These are phyloP conservation scores for Xyliphius kryptos DNA, from an alignment of 2,113 vertebrate genomes.

Conservation along the genomic window DNA sequence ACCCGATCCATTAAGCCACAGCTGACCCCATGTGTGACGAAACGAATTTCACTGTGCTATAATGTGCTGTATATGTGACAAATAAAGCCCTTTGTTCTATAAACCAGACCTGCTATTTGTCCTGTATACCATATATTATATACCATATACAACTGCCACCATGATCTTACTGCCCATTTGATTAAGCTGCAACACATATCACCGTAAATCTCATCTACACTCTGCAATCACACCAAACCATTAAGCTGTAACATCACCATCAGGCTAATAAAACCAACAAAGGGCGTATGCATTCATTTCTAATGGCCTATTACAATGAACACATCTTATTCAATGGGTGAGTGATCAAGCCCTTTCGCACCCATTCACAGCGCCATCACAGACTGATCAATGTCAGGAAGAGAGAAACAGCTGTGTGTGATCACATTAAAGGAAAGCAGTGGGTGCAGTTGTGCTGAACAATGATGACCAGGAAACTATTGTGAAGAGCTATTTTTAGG, in stretches of 20 bases:
- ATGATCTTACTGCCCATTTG: too few species aligned
- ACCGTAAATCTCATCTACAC: background rate
- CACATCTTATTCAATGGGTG: background rate
- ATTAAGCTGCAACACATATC: too few species aligned
- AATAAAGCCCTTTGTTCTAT: too few species aligned
- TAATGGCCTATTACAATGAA: background rate
- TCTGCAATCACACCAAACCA: background rate
- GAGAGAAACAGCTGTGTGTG: background rate
- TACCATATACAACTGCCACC: too few species aligned
- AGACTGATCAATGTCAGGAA: background rate
- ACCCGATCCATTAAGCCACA: too few species aligned
- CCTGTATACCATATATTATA: too few species aligned
- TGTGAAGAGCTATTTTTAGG: conserved; percentile 2
- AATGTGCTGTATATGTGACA: too few species aligned
- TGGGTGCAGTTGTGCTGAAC: too few species aligned
- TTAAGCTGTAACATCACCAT: background rate
- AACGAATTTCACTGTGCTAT: too few species aligned
- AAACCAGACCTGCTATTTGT: too few species aligned
- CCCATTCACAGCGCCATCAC: conserved; percentile 5
- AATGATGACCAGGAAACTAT: conserved; percentile 1
- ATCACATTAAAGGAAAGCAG: conserved; percentile 12
- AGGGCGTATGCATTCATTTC: conserved; percentile 5
- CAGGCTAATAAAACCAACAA: conserved; percentile 2
- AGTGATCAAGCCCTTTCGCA: conserved; percentile 13
- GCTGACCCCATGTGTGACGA: too few species aligned